Percentiles rank a stretch among this genome's conserved stretches.
phyloP scores from a whole-genome alignment of 53 echinoderm and acorn worm species.

The Pentamera pediparva region DNA sequence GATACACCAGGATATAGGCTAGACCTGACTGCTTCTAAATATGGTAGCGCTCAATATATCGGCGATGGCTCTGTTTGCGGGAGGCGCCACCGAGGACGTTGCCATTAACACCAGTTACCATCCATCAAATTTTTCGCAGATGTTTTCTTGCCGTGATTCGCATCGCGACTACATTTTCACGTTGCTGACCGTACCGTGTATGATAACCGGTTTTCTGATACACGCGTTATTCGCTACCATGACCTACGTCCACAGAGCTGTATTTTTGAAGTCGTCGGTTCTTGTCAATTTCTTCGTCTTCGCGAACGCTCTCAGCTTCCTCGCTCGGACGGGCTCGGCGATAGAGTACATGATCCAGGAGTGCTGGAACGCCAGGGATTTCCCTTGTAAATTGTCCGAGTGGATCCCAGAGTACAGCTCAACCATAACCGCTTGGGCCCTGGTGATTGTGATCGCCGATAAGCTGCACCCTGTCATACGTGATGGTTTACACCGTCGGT shows the following conservation, averaged over 20 bases:
- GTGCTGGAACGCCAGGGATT: conserved; percentile 7
- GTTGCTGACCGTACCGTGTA: background rate
- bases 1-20: too few relatives aligned
- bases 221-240: background rate
- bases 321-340: background rate
- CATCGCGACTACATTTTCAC: background rate
- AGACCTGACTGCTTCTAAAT: too few relatives aligned
- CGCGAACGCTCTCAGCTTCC: background rate
- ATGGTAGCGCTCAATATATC: too few relatives aligned
- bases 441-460: background rate
- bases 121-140: too few relatives aligned
- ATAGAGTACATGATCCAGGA: background rate
- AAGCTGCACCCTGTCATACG: background rate
- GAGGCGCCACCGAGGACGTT: too few relatives aligned
- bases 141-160: too few relatives aligned
- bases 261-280: background rate
- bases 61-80: too few relatives aligned
- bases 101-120: too few relatives aligned
- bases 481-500: background rate
- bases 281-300: background rate
- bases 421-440: background rate
- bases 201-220: background rate
- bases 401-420: conserved; percentile 5
- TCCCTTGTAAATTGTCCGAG: background rate
- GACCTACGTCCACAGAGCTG: background rate